These are phyloP conservation scores for Calephelis virginiensis DNA, from an alignment of 1,140 invertebrate species.

Conservation along the genomic window DNA sequence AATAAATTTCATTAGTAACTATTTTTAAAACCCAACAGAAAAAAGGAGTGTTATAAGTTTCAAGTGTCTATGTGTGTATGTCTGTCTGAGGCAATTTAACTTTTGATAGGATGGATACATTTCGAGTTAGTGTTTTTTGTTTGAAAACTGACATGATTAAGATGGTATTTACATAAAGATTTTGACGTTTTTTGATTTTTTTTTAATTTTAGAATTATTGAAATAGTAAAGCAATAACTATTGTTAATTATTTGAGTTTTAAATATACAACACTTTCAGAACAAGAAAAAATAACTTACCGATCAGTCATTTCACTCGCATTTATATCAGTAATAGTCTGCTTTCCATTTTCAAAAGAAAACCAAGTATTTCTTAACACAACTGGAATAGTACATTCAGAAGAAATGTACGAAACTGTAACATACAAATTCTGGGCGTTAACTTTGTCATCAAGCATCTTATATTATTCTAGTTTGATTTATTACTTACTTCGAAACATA, in stretches of 20 bases:
- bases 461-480: background rate
- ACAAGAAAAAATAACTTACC: slow-evolving; percentile 39
- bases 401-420: slow-evolving; percentile 53
- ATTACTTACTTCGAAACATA: slow-evolving; percentile 22
- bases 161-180: no score
- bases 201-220: background rate
- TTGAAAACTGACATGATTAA: no score
- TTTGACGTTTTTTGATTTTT: no score
- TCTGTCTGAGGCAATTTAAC: no score
- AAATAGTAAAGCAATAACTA: background rate
- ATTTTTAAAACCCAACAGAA: no score
- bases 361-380: slow-evolving; percentile 91
- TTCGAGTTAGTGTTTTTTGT: no score
- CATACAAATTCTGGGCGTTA: slow-evolving; percentile 49
- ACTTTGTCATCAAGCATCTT: background rate
- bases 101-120: no score
- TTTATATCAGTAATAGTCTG: slow-evolving; percentile 92
- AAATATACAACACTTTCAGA: no score
- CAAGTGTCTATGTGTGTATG: no score
- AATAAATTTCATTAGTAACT: no score
- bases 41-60: no score
- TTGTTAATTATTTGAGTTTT: no score
- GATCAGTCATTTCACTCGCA: slow-evolving; percentile 84
- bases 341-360: slow-evolving; percentile 92
- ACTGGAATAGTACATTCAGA: slow-evolving; percentile 84